Base-by-base conservation (phyloP, 1,140 invertebrate genomes). In the Panonychus citri region DNA sequence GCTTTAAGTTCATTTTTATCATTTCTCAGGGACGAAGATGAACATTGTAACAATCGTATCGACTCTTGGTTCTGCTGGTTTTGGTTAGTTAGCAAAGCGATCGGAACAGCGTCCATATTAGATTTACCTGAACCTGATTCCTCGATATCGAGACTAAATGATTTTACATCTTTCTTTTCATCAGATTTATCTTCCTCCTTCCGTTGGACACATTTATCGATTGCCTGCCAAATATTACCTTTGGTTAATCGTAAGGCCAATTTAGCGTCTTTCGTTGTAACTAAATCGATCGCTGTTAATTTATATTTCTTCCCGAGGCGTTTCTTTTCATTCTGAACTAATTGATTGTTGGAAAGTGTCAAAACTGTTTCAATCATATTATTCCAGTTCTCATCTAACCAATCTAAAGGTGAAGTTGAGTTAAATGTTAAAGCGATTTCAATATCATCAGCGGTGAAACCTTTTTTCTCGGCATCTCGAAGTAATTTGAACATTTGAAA, bases 201-300 rank as follows among this genome's bases (percentile, higher is more conserved):
- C 64, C 81, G 76, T 66, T 87, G 81, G 19, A 90, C 80, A 64
- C 86, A 89, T 62, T 83, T 78, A 7, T 82, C 82, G 17, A 91
- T 83, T n/a, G 87, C 83, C 57, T 80, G 79, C 83, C 85, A 89
- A 54, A 90, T 77, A 65, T 88, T 48, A 12, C 86, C 86, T 58
- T 80, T 80, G 60, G 85, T 78, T 2, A 73, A 64, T 46, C 82
- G 75, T 1, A 93, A 70, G 0, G 86, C 82, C 24, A 81, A 80
- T 62, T 79, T 78, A 1, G 86, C 86, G 66, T 93, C 89, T 17
- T 68, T 64, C 40, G 76, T 75, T 2, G 82, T 59, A 0, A 65
- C 21, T 13, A 50, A 26, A 24, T 84, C 78, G 10, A 72, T 63
- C 61, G 76, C 27, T 37, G 24, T 26, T n/a, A 58, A 24, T 27